Conservation (phyloP, 2,888 invertebrate genomes). For the Pollenia angustigena region DNA sequence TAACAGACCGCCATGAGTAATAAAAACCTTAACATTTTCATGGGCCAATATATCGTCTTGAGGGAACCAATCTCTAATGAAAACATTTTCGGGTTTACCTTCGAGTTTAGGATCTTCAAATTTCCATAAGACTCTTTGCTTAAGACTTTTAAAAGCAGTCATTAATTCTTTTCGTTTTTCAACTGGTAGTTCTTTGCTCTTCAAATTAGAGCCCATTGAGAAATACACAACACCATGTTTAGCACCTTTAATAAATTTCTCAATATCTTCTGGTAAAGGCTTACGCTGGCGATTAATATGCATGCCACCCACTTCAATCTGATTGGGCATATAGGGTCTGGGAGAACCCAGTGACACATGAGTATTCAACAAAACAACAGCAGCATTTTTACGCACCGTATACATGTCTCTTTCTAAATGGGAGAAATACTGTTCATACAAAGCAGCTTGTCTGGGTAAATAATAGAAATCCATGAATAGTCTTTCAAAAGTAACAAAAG, state of each 20-base stretch:
- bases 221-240: conserved; percentile 84
- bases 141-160: conserved; percentile 78
- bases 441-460: conserved; percentile 79
- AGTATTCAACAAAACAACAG: conserved; percentile 81
- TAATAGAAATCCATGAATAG: conserved; percentile 77
- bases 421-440: conserved; percentile 80
- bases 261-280: conserved; percentile 81
- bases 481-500: conserved; percentile 76
- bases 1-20: conserved; percentile 85
- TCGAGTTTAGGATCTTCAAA: conserved; percentile 81
- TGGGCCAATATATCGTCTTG: conserved; percentile 85
- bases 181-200: conserved; percentile 77
- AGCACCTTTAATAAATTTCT: conserved; percentile 83
- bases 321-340: conserved; percentile 83
- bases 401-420: conserved; percentile 77
- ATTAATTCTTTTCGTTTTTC: conserved; percentile 79
- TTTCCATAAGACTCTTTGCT: conserved; percentile 84
- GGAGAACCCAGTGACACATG: conserved; percentile 82
- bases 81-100: conserved; percentile 81
- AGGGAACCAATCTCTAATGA: conserved; percentile 84
- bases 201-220: conserved; percentile 84
- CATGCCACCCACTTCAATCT: conserved; percentile 84
- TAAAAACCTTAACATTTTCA: conserved; percentile 84
- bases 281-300: conserved; percentile 81
- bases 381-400: conserved; percentile 78